These are phyloP conservation scores for Smithornis capensis DNA, from an alignment of 2,113 vertebrate genomes.

Conservation along the genomic window DNA sequence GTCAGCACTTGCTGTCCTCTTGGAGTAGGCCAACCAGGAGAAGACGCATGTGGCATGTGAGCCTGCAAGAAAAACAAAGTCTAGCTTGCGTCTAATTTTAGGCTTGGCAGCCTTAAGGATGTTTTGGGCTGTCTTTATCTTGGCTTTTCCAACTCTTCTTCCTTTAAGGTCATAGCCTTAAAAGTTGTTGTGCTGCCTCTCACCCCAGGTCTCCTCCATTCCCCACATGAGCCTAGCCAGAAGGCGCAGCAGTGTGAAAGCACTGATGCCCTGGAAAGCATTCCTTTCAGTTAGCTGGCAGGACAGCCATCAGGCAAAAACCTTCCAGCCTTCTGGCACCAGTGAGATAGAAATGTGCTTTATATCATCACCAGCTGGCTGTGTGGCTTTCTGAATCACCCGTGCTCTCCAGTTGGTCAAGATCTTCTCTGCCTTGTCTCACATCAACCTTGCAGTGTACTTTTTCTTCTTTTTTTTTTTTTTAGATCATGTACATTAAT, in stretches of 20 bases:
- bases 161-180: neutral
- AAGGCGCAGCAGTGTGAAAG: neutral
- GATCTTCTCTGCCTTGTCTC: neutral
- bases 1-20: neutral
- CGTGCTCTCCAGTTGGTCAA: fast-evolving
- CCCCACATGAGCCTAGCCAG: neutral
- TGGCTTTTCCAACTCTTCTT: constrained; percentile 15
- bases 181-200: neutral
- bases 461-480: neutral
- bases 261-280: neutral
- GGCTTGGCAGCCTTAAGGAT: constrained; percentile 2
- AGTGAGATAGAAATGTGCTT: neutral
- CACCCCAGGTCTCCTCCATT: neutral
- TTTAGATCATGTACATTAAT: neutral
- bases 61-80: constrained; percentile 37
- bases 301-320: neutral
- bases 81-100: neutral
- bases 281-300: neutral
- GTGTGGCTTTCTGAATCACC: neutral
- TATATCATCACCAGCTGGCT: neutral
- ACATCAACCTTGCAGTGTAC: neutral
- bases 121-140: constrained; percentile 19
- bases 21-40: neutral
- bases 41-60: neutral
- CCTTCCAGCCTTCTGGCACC: neutral